Evolutionary conservation across 2,888 invertebrate species (phyloP), one percentile per base, ranked within the genome.

Genomic region (Phasia obesa): DNA sequence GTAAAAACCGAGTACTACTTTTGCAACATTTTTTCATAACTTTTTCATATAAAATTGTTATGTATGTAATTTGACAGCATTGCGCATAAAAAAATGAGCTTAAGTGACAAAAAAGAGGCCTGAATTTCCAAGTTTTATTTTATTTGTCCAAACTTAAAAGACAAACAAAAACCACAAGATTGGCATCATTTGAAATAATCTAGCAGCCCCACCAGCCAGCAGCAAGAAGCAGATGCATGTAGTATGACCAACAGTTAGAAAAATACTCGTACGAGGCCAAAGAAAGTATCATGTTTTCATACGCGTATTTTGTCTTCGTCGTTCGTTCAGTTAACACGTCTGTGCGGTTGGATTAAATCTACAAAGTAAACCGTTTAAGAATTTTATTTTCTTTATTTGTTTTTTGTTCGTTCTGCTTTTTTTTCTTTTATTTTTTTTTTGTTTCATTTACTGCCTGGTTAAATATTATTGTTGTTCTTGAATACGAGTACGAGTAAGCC

Each of bases 241-340:
- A 51, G 60, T 79, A 75, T 77, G 75, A 79, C 74, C 74, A 83
- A 83, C 79, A 83, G 83, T 83, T 83, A 81, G 70, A 79, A 77
- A 87, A 87, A 88, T 89, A 35, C 35, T 35, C 35, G 9, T 35
- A 89, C 88, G 89, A 89, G 88, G 90, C 90, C 89, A 90, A 89
- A 90, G 90, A 90, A 89, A 91, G 90, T 90, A 89, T 90, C 88
- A 85, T 84, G 65, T 79, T 75, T 85, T 85, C 84, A 87, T 87
- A 88, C 87, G 90, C 88, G 90, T 91, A 91, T 91, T 91, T 91
- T 88, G 89, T 89, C 89, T 90, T 91, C 89, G 90, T 90, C 90
- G 89, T 88, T 91, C 89, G 89, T 88, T 88, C 89, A 87, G 90
- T 89, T 88, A 90, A 89, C 91, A 91, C 91, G 91, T 90, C 90